Evolutionary conservation across 2,113 vertebrate species (phyloP).

Genomic region (Panthera tigris): DNA sequence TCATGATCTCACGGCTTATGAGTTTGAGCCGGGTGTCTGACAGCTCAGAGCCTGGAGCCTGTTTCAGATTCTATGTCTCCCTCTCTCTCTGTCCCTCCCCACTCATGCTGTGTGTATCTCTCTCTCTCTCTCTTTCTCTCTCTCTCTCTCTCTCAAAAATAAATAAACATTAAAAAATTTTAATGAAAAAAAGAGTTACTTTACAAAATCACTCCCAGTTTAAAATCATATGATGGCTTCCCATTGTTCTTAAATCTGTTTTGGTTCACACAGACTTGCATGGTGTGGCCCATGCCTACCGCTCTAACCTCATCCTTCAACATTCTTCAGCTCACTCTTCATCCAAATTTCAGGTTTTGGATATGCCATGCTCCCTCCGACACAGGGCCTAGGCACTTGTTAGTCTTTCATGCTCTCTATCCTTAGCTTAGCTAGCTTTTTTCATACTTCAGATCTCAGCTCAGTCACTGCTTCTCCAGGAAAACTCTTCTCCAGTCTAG

Average conservation of each 20-base stretch:
- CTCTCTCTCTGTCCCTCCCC: no score
- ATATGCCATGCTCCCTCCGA: not conserved
- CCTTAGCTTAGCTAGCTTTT: not conserved
- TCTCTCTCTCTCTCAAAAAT: no score
- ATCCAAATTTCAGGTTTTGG: not conserved
- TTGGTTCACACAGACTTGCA: not conserved
- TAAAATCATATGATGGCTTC: not conserved
- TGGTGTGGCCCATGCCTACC: not conserved
- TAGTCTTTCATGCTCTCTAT: not conserved
- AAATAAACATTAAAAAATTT: no score
- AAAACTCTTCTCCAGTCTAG: not conserved
- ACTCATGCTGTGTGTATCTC: no score
- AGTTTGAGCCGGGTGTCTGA: no score
- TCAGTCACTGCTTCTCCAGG: not conserved
- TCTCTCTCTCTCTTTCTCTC: no score
- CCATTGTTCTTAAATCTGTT: not conserved
- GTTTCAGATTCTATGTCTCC: no score
- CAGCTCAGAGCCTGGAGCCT: no score
- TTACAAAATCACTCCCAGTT: not conserved
- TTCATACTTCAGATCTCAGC: not conserved
- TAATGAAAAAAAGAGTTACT: not conserved
- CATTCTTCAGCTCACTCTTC: not conserved
- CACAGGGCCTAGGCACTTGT: not conserved
- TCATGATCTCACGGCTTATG: no score
- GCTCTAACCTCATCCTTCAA: not conserved